phyloP scores from a whole-genome alignment of 92 coral and sea anemone genomes.

The Metridium senile region DNA sequence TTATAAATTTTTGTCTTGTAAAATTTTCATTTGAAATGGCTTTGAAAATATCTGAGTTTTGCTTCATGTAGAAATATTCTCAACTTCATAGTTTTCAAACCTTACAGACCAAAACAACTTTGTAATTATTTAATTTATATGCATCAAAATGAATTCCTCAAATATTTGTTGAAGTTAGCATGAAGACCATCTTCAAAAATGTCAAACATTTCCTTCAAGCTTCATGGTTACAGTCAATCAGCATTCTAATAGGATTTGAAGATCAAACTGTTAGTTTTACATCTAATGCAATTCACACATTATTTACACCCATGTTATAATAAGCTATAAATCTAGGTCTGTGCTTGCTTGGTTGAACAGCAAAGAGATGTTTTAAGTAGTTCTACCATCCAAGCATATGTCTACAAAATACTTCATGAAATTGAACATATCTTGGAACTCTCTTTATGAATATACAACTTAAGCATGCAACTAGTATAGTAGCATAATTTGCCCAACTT shows the following conservation, averaged over 20 bases:
- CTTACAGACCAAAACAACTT: background rate
- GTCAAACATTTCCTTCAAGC: background rate
- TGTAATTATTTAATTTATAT: background rate
- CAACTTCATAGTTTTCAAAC: background rate
- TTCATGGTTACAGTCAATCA: background rate
- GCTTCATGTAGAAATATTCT: too few species aligned
- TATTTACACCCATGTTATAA: background rate
- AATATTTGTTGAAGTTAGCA: background rate
- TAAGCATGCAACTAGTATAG: too few species aligned
- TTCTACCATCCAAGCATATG: too few species aligned
- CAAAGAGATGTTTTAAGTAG: too few species aligned
- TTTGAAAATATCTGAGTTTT: too few species aligned
- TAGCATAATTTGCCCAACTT: too few species aligned
- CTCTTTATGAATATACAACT: too few species aligned
- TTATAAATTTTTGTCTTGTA: too few species aligned
- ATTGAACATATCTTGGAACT: too few species aligned
- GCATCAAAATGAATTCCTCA: background rate
- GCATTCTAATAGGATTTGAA: background rate
- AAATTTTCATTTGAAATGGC: too few species aligned
- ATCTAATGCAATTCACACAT: background rate
- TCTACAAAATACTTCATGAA: too few species aligned
- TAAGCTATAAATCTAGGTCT: background rate
- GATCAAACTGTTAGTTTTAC: background rate
- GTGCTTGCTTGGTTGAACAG: too few species aligned
- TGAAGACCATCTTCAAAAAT: background rate